Conservation (phyloP, 30 jellyfish, hydroid and myxozoan species). For the Cassiopea andromeda region DNA sequence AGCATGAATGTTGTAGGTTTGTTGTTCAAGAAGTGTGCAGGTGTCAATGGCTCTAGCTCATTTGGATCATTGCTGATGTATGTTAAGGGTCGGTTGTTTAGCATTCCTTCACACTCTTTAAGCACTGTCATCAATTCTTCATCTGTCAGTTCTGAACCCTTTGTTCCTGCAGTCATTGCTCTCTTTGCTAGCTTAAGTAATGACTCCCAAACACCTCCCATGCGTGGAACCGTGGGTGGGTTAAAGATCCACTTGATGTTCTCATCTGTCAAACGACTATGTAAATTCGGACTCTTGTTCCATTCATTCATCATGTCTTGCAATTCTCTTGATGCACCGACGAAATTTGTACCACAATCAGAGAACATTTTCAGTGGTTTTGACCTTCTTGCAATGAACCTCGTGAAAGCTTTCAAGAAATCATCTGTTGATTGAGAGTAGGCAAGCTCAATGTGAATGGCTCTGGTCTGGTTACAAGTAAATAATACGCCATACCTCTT, state of each 20-base stretch:
- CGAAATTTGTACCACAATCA: conserved; percentile 35
- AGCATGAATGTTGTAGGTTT: conserved; percentile 10
- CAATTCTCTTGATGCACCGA: conserved; percentile 7
- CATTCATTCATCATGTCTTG: conserved; percentile 10
- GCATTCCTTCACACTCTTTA: conserved; percentile 30
- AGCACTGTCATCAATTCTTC: conserved; percentile 44
- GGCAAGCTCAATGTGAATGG: conserved; percentile 43
- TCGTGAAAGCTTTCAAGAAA: conserved; percentile 30
- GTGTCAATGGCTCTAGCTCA: conserved; percentile 44
- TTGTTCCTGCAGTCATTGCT: conserved; percentile 24
- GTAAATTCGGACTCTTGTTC: conserved; percentile 20
- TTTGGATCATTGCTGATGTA: conserved; percentile 31
- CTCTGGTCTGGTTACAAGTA: conserved; percentile 54
- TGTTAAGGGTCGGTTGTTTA: conserved; percentile 40
- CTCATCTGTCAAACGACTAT: conserved; percentile 18
- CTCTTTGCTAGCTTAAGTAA: conserved; percentile 32
- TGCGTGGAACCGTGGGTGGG: conserved; percentile 61
- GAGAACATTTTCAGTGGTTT: conserved; percentile 28
- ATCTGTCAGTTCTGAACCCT: conserved; percentile 29
- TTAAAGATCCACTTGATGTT: conserved; percentile 45
- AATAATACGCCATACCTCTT: conserved; percentile 41
- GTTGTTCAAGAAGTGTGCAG: conserved; percentile 16
- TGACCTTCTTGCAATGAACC: conserved; percentile 37
- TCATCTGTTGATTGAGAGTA: conserved; percentile 39
- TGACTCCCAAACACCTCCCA: conserved; percentile 59